These are phyloP conservation scores for Prunella fulvescens DNA, from an alignment of 2,113 vertebrate genomes.

Conservation along the genomic window DNA sequence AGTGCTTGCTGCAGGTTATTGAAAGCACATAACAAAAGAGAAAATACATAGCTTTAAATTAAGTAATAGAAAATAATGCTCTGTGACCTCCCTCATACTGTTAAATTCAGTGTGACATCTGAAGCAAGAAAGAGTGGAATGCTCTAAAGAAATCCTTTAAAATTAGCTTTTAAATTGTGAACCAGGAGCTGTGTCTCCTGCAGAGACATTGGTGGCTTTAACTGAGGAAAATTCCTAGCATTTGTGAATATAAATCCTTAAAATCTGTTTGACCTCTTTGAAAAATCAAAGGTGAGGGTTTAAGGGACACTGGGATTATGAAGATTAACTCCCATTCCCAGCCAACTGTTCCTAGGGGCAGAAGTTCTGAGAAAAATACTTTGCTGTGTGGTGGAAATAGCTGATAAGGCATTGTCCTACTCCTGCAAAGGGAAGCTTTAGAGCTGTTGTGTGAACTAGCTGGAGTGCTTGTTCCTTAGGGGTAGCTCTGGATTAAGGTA, in stretches of 20 bases:
- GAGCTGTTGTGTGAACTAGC: not conserved
- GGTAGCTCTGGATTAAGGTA: not conserved
- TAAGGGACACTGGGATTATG: constrained; percentile 58
- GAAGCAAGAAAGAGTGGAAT: not conserved
- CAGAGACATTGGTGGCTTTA: not conserved
- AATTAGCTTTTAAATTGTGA: constrained; percentile 18
- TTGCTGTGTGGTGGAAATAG: constrained; percentile 11
- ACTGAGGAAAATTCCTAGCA: constrained; percentile 30
- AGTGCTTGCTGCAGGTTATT: not conserved
- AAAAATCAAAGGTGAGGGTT: constrained; percentile 56
- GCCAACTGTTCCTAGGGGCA: not conserved
- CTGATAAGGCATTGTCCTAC: not conserved
- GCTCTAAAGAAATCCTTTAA: not conserved
- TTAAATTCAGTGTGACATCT: not conserved
- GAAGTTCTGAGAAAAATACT: constrained; percentile 13
- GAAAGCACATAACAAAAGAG: not conserved
- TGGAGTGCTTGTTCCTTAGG: not conserved
- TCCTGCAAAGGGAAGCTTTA: not conserved
- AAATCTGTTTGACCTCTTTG: constrained; percentile 43
- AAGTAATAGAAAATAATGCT: not conserved
- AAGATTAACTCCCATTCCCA: constrained; percentile 63
- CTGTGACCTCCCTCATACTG: not conserved
- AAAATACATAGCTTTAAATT: not conserved
- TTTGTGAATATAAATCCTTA: constrained; percentile 54
- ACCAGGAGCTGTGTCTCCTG: not conserved